phyloP scores from a whole-genome alignment of 2,797 vertebrate genomes.

The Micropoecilia bifurca region DNA sequence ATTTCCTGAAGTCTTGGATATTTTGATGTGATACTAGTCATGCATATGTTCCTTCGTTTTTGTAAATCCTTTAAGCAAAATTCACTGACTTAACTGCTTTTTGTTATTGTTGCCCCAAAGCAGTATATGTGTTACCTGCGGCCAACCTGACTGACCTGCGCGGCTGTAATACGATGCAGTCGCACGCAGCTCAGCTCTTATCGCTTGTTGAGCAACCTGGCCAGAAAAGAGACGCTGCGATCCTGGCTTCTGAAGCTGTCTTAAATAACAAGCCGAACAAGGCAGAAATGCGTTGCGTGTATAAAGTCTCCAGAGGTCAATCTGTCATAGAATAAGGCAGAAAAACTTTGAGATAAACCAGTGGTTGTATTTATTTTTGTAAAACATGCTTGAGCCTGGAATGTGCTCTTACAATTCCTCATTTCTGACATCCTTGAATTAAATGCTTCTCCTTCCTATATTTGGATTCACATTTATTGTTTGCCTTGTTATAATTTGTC shows the following conservation, averaged over 20 bases:
- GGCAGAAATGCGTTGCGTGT: conserved; percentile 36
- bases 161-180: conserved; percentile 54
- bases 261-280: conserved; percentile 72
- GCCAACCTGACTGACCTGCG: conserved; percentile 44
- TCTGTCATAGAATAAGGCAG: conserved; percentile 29
- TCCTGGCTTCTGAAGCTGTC: conserved; percentile 57
- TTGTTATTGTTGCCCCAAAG: not conserved
- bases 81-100: not conserved
- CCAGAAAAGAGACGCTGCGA: conserved; percentile 58
- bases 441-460: not conserved
- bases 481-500: not conserved
- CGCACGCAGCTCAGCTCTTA: conserved; percentile 47
- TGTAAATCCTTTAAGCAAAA: conserved; percentile 6
- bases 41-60: not conserved
- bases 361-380: conserved; percentile 16
- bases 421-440: conserved; percentile 2
- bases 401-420: conserved; percentile 23
- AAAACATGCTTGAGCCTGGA: conserved; percentile 17
- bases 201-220: conserved; percentile 55
- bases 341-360: conserved; percentile 29
- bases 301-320: conserved; percentile 44
- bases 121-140: conserved; percentile 43
- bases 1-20: conserved; percentile 1
- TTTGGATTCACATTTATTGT: not conserved
- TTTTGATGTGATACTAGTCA: conserved; percentile 17